Base-by-base conservation (phyloP, 2,888 invertebrate species). In the Melieria crassipennis region DNA sequence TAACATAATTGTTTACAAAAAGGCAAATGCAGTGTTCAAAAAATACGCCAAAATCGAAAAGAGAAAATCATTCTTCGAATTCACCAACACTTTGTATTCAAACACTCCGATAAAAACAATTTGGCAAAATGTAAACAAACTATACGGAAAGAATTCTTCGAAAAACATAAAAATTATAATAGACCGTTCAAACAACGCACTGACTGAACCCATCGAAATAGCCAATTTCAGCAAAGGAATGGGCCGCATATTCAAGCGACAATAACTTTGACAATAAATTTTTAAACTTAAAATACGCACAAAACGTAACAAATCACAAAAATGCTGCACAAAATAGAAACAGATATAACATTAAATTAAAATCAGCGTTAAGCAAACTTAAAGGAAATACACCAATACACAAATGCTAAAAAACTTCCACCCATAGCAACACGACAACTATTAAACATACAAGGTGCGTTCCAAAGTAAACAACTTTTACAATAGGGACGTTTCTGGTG, bases 341-440 rank as follows among this genome's bases (percentile, higher is more conserved):
- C 13, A 43, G 5, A 48, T 7, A 50, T 16, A 16, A 16, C 16
- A 7, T 46, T 6, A 47, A 47, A 48, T 42, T 58, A 7, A n/a
- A 13, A 30, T 5, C 30, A 30, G 61, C 52, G 3, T 13, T 68
- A 50, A 68, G 42, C n/a, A 30, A 11, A 46, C 48, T 68, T 7
- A 68, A 68, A 48, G 68, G 60, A 4, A 47, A 60, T 48, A 68
- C 68, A 5, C 30, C 67, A 13, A n/a, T n/a, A n/a, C n/a, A n/a
- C n/a, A 45, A 5, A 61, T 61, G 60, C 10, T 68, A 1, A 68
- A 68, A 43, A 46, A 68, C 7, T 47, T 16, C 60, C 63, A 2
- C 3, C 7, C n/a, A 4, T 10, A 6, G 47, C 45, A n/a, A 72
- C 47, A 46, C 42, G 45, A 11, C 50, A 60, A 61, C 46, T 68